Percentiles rank a stretch among this genome's conserved stretches.
Conservation (phyloP, 2,797 vertebrate genomes). For the Potorous gilbertii region DNA sequence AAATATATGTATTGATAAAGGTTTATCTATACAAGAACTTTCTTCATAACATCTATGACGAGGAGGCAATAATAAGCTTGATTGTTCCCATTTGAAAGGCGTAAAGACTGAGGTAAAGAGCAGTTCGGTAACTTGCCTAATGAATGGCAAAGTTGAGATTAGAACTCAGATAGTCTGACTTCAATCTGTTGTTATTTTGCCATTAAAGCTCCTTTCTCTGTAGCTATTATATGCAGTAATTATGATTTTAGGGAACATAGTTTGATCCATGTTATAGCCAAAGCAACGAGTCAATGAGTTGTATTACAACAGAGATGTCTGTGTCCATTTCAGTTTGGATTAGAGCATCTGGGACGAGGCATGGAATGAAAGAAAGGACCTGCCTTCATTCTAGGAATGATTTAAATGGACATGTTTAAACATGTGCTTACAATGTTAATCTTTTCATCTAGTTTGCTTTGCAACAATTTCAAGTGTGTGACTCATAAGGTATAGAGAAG, state of each 20-base stretch:
- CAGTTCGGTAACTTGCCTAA: not conserved
- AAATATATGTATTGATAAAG: not conserved
- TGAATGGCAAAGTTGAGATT: not conserved
- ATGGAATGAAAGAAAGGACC: conserved; percentile 10
- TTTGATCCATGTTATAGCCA: not conserved
- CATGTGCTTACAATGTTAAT: not conserved
- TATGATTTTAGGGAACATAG: not conserved
- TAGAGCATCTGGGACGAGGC: not conserved
- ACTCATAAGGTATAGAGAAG: not conserved
- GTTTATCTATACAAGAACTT: not conserved
- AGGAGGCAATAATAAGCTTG: not conserved
- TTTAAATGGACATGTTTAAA: conserved; percentile 8
- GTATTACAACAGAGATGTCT: not conserved
- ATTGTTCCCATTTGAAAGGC: not conserved
- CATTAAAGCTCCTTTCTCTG: not conserved
- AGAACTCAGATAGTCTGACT: not conserved
- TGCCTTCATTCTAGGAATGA: not conserved
- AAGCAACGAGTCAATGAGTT: not conserved
- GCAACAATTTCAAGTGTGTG: not conserved
- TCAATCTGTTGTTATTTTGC: not conserved
- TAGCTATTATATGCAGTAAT: not conserved
- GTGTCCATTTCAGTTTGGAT: not conserved
- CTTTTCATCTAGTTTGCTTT: not conserved
- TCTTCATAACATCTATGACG: not conserved
- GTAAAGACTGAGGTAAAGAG: not conserved